Conservation (phyloP, 2,113 vertebrate species). For the Silurus glanis region DNA sequence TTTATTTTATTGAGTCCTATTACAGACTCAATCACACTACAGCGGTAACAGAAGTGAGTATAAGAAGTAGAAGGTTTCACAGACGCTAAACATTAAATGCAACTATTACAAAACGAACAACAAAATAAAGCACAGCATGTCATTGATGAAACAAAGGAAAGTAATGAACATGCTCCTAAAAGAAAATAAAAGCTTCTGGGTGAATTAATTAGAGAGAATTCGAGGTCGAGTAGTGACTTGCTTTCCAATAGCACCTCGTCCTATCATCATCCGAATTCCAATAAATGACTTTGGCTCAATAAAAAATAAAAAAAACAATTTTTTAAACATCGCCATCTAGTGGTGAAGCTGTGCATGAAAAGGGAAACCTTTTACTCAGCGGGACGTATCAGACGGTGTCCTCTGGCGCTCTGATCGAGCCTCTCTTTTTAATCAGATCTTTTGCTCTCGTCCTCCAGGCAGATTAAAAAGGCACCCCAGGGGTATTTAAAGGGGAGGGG, state of each 20-base stretch:
- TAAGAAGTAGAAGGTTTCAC: not conserved
- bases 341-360: not conserved
- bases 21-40: not conserved
- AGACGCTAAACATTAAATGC: not conserved
- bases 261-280: too few species aligned
- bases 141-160: not conserved
- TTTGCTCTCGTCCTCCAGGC: slow-evolving; percentile 48
- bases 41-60: not conserved
- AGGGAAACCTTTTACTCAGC: not conserved
- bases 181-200: not conserved
- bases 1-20: too few species aligned
- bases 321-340: slow-evolving; percentile 29
- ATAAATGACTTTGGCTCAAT: too few species aligned
- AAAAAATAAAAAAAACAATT: too few species aligned
- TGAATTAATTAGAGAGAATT: not conserved
- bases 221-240: not conserved
- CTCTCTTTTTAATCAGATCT: slow-evolving; percentile 46
- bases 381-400: slow-evolving; percentile 5
- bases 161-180: not conserved
- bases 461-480: slow-evolving; percentile 49
- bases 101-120: not conserved
- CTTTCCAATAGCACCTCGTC: not conserved
- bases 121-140: not conserved
- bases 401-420: slow-evolving; percentile 24
- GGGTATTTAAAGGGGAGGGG: slow-evolving; percentile 40